phyloP scores from a whole-genome alignment of 2,797 vertebrate genomes.

The Spatula versicolor region DNA sequence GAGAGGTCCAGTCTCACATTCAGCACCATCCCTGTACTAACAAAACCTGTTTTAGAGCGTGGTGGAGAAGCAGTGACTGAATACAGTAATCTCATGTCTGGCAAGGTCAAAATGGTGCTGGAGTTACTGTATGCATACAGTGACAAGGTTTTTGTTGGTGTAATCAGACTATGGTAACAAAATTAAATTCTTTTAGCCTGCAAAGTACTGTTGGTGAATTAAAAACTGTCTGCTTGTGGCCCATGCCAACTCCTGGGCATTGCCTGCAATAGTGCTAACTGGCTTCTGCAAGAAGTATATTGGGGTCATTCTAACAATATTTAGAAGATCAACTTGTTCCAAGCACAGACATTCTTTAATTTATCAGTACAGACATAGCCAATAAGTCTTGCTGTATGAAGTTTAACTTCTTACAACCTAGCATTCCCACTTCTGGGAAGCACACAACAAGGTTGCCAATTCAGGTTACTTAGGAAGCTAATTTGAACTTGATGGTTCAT shows the following conservation, averaged over 20 bases:
- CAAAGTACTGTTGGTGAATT: neutral
- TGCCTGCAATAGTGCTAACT: neutral
- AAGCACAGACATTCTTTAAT: neutral
- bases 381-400: neutral
- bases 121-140: neutral
- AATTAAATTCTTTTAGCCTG: neutral
- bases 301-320: neutral
- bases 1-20: neutral
- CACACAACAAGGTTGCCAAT: neutral
- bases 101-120: neutral
- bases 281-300: neutral
- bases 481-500: neutral
- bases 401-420: neutral
- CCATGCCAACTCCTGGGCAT: neutral
- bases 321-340: neutral
- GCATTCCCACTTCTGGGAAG: neutral
- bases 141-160: neutral
- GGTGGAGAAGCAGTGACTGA: neutral
- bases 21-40: neutral
- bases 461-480: neutral
- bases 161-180: neutral
- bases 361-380: neutral
- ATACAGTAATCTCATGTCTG: neutral
- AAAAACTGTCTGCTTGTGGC: neutral
- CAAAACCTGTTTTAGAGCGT: neutral